A percentile compares a stretch with the other conserved stretches of the same genome.
These are phyloP conservation scores for Buceros bicornis DNA, from an alignment of 2,797 vertebrate genomes.

Conservation along the genomic window DNA sequence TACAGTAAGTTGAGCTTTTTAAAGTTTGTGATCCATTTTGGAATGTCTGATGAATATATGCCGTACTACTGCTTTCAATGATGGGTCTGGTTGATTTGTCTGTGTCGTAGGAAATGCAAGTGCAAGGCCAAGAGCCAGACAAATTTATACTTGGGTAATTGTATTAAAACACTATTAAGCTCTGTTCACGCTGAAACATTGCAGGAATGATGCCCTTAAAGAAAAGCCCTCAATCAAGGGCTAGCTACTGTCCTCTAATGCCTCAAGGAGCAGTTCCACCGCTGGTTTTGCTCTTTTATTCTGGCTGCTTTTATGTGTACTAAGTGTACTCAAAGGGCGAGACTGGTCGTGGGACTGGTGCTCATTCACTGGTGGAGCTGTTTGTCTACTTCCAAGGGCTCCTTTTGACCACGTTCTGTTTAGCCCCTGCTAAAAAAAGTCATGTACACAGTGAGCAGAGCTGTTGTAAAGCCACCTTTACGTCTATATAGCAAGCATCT, in stretches of 20 bases:
- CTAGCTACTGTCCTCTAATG: background rate
- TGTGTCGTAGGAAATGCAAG: slow-evolving; percentile 20
- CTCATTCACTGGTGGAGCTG: background rate
- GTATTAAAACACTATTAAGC: slow-evolving; percentile 48
- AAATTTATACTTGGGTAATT: slow-evolving; percentile 60
- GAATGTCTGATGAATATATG: slow-evolving; percentile 63
- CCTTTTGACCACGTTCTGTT: background rate
- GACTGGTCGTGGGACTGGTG: background rate
- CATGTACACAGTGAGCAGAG: accelerated
- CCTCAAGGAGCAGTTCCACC: background rate
- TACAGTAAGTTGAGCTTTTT: slow-evolving; percentile 36
- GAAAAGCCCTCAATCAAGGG: background rate
- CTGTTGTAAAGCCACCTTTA: background rate
- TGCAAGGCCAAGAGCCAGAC: slow-evolving; percentile 27
- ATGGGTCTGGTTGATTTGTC: slow-evolving; percentile 21
- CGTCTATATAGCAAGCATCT: background rate
- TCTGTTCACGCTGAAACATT: slow-evolving; percentile 44
- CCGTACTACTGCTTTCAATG: slow-evolving; percentile 52
- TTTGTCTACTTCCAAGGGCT: background rate
- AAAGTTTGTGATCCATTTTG: slow-evolving; percentile 62
- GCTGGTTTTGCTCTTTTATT: background rate
- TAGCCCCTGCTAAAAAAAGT: background rate
- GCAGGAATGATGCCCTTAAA: background rate
- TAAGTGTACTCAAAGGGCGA: background rate
- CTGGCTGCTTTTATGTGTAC: background rate